Percentiles rank a stretch among this genome's conserved stretches.
These are phyloP conservation scores for Galendromus occidentalis DNA, from an alignment of 1,140 invertebrate species.

Conservation along the genomic window DNA sequence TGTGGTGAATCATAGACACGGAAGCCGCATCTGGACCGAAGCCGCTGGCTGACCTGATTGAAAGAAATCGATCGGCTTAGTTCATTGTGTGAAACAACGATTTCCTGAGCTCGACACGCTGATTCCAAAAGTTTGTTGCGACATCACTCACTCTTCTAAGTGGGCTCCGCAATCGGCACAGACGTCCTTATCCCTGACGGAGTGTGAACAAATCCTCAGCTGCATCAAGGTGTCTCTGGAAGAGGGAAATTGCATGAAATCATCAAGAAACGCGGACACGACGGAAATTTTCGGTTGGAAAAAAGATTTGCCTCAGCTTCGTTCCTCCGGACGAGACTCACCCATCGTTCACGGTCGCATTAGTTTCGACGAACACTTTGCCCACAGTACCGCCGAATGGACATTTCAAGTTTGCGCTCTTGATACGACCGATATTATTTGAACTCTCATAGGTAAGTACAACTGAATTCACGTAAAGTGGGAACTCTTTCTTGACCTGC, in stretches of 20 bases:
- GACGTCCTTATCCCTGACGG: conserved; percentile 90
- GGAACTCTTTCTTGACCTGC: neutral
- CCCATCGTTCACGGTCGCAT: no score
- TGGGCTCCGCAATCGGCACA: conserved; percentile 93
- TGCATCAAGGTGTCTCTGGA: conserved; percentile 15
- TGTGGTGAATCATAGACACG: conserved; percentile 84
- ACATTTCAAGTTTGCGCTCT: neutral
- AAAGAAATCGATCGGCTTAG: conserved; percentile 8
- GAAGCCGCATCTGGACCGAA: conserved; percentile 41
- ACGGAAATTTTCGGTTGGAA: no score
- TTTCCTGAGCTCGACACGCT: no score
- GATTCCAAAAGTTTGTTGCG: no score
- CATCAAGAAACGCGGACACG: no score
- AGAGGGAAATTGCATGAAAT: neutral
- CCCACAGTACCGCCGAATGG: neutral
- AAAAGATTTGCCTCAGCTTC: no score
- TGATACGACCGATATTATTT: neutral
- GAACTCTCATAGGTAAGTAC: neutral
- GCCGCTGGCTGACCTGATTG: conserved; percentile 36
- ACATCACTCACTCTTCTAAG: conserved; percentile 38
- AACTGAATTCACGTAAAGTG: neutral
- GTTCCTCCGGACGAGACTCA: no score
- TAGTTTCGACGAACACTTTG: neutral
- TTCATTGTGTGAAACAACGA: neutral
- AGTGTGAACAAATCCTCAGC: conserved; percentile 55